These are phyloP conservation scores for Tuta absoluta DNA, from an alignment of 2,888 invertebrate species.

Conservation along the genomic window DNA sequence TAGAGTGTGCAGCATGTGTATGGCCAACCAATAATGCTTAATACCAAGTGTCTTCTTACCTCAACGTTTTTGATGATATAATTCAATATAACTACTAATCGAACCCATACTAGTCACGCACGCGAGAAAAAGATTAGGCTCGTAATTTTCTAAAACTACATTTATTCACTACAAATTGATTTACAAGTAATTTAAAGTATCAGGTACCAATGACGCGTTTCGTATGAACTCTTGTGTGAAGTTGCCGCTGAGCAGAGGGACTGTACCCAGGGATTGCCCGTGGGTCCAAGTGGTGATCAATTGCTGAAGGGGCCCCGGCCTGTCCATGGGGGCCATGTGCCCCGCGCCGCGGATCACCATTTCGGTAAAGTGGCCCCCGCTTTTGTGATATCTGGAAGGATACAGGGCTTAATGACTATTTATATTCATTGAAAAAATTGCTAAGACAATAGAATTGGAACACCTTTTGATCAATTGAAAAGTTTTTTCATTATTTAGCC, in stretches of 20 bases:
- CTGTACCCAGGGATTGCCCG: conserved; percentile 40
- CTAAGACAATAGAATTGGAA: too few relatives aligned
- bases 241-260: conserved; percentile 31
- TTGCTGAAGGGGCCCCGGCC: conserved; percentile 76
- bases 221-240: conserved; percentile 40
- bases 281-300: conserved; percentile 81
- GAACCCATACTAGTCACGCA: too few relatives aligned
- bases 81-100: too few relatives aligned
- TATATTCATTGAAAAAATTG: too few relatives aligned
- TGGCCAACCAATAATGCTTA: too few relatives aligned
- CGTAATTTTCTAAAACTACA: background rate
- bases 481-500: too few relatives aligned
- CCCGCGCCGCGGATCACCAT: conserved; percentile 83
- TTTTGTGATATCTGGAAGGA: conserved; percentile 75
- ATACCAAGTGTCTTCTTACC: too few relatives aligned
- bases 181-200: conserved; percentile 20
- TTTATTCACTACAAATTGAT: background rate
- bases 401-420: background rate
- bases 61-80: too few relatives aligned
- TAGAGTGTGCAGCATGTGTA: too few relatives aligned
- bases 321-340: conserved; percentile 83
- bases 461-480: too few relatives aligned
- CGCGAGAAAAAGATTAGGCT: too few relatives aligned
- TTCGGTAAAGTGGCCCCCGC: conserved; percentile 78
- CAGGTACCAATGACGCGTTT: conserved; percentile 33